Percentiles rank a stretch among this genome's conserved stretches.
Evolutionary conservation across 2,113 vertebrate species (phyloP).

Genomic region (Lepidothrix coronata): DNA sequence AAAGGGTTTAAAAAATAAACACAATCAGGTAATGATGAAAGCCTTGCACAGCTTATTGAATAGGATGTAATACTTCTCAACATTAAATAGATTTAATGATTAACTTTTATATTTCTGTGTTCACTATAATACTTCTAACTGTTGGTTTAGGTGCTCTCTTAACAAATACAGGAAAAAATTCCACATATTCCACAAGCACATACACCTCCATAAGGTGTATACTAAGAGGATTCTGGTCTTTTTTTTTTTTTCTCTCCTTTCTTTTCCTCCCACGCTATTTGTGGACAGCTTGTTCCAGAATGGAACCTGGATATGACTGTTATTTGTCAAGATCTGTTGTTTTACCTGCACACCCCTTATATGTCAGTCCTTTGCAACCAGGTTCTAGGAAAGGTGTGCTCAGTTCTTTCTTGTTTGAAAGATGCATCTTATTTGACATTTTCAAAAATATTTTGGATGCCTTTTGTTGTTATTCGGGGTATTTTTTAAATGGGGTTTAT

Average conservation of each 20-base stretch:
- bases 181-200: not conserved
- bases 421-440: not conserved
- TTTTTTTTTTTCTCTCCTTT: not conserved
- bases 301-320: not conserved
- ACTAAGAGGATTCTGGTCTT: not conserved
- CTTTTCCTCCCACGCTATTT: not conserved
- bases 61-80: conserved; percentile 18
- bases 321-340: not conserved
- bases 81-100: not conserved
- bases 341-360: not conserved
- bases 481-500: not conserved
- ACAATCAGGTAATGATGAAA: not conserved
- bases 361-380: not conserved
- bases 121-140: not conserved
- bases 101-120: conserved; percentile 6
- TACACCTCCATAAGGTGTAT: not conserved
- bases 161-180: not conserved
- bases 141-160: not conserved
- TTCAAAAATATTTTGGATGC: not conserved
- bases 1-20: not conserved
- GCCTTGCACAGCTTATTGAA: not conserved
- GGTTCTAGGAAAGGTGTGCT: not conserved
- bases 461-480: not conserved
- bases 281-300: not conserved
- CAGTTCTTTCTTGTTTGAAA: not conserved